Evolutionary conservation across 2,888 invertebrate species (phyloP).

Genomic region (Brenthis hecate): DNA sequence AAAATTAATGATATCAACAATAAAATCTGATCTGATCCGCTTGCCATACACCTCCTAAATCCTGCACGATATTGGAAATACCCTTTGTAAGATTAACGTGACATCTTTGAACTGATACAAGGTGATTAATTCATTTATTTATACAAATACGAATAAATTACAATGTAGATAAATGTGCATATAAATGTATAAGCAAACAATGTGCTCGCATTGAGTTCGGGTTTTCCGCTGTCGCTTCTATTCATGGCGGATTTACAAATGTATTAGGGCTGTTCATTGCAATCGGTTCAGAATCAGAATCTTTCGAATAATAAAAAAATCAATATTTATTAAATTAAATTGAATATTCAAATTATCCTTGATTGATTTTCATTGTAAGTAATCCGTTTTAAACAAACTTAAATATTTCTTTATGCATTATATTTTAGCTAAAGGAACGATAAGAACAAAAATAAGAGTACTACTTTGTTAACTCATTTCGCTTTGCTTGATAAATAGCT

Average conservation of each 20-base stretch:
- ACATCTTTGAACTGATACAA: constrained; percentile 12
- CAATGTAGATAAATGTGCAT: constrained; percentile 13
- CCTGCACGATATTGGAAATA: constrained; percentile 21
- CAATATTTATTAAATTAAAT: background rate
- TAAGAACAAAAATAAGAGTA: too few relatives aligned
- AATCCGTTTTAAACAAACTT: too few relatives aligned
- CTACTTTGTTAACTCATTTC: too few relatives aligned
- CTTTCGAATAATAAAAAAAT: background rate
- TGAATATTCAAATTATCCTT: too few relatives aligned
- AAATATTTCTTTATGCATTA: too few relatives aligned
- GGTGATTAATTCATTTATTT: constrained; percentile 20
- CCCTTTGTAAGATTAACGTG: constrained; percentile 9
- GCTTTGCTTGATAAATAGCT: too few relatives aligned
- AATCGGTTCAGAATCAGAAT: background rate
- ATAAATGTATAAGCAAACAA: constrained; percentile 38
- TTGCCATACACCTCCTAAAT: constrained; percentile 10
- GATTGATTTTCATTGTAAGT: too few relatives aligned
- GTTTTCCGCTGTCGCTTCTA: constrained; percentile 43
- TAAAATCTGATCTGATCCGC: constrained; percentile 7
- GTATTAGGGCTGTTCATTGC: constrained; percentile 13
- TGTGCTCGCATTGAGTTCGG: constrained; percentile 48
- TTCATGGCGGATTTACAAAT: constrained; percentile 29
- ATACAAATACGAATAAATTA: constrained; percentile 22
- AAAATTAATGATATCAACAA: background rate
- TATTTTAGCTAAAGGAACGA: too few relatives aligned